Evolutionary conservation across 2,797 vertebrate genomes (phyloP).

Genomic region (Heteromormyrus szaboi): DNA sequence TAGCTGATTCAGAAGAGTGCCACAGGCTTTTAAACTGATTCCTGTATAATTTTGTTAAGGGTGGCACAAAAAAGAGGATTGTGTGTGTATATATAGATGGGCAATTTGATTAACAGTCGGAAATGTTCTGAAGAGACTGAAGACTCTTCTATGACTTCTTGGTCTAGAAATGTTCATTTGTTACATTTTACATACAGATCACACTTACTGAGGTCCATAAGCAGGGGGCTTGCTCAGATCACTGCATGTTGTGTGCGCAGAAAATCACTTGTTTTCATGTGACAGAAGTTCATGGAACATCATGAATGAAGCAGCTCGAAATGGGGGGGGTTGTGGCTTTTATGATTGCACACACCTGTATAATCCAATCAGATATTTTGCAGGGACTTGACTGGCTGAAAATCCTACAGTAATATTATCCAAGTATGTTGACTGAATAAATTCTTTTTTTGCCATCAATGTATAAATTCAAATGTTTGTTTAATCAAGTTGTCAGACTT

Average conservation of each 20-base stretch:
- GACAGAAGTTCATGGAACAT: not conserved
- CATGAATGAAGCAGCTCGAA: not conserved
- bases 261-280: not conserved
- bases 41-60: not conserved
- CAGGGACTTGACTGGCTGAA: not conserved
- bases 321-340: not conserved
- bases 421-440: not conserved
- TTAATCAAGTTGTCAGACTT: not conserved
- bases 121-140: not conserved
- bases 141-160: not conserved
- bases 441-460: not conserved
- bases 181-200: not conserved
- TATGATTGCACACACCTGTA: not conserved
- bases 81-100: not conserved
- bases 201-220: not conserved
- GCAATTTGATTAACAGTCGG: not conserved
- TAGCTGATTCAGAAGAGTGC: not conserved
- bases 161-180: not conserved
- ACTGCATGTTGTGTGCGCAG: not conserved
- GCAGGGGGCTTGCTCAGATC: not conserved
- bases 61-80: not conserved
- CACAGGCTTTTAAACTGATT: not conserved
- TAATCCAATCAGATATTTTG: not conserved
- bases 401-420: not conserved
- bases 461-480: not conserved